Evolutionary conservation across 2,888 invertebrate genomes (phyloP).

Genomic region (Ashinkailepas kermadecensis): DNA sequence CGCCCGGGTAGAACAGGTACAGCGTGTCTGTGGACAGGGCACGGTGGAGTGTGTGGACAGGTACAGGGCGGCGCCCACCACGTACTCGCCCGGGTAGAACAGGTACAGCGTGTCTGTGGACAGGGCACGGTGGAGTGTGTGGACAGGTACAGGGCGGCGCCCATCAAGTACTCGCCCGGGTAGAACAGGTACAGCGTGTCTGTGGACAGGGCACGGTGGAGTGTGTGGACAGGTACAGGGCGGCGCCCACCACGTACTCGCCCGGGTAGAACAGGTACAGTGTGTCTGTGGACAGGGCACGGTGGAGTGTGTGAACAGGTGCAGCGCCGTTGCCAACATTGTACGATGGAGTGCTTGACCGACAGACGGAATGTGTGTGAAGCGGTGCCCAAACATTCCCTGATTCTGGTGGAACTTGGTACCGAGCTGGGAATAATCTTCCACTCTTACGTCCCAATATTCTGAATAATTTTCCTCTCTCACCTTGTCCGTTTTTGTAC

Average conservation of each 20-base stretch:
- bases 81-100: conserved; percentile 34
- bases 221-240: no score
- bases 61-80: conserved; percentile 31
- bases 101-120: conserved; percentile 32
- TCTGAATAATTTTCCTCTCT: no score
- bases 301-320: no score
- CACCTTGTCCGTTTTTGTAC: no score
- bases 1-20: conserved; percentile 32
- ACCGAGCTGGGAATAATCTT: no score
- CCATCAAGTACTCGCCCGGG: conserved; percentile 35
- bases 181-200: conserved; percentile 33
- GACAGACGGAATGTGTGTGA: conserved; percentile 31
- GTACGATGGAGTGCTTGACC: conserved; percentile 21
- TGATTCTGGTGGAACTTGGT: no score
- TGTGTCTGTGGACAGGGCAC: conserved; percentile 28
- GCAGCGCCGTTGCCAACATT: no score
- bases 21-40: conserved; percentile 30
- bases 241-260: conserved; percentile 35
- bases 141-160: conserved; percentile 34
- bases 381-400: no score
- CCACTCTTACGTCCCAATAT: no score
- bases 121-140: conserved; percentile 32
- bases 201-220: conserved; percentile 11
- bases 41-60: no score
- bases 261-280: conserved; percentile 32